phyloP scores from a whole-genome alignment of 2,797 vertebrate genomes.

The Lacerta agilis region DNA sequence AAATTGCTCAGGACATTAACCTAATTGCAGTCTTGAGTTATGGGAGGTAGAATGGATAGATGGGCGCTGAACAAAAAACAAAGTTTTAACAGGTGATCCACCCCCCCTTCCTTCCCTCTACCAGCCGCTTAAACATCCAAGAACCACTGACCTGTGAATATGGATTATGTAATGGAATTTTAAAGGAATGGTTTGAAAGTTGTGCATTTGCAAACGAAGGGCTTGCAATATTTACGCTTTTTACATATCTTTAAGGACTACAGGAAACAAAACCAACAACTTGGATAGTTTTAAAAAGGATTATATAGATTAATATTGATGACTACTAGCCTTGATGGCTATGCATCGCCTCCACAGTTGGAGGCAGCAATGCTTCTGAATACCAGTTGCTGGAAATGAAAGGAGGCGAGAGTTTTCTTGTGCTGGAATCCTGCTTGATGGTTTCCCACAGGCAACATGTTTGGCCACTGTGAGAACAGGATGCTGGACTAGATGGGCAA shows the following conservation, averaged over 20 bases:
- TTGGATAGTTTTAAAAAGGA: too few relatives aligned
- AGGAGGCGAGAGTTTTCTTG: too few relatives aligned
- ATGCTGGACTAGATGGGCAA: too few relatives aligned
- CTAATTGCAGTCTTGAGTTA: not conserved
- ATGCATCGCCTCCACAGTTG: too few relatives aligned
- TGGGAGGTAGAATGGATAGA: not conserved
- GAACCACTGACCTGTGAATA: not conserved
- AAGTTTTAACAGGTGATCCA: not conserved
- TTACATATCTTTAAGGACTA: conserved; percentile 31
- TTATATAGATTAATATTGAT: too few relatives aligned
- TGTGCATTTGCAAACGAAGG: conserved; percentile 33
- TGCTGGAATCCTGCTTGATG: too few relatives aligned
- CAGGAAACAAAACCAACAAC: not conserved
- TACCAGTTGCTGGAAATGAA: too few relatives aligned
- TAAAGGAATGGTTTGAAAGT: conserved; percentile 10
- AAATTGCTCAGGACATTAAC: not conserved
- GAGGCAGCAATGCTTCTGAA: too few relatives aligned
- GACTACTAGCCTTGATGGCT: too few relatives aligned
- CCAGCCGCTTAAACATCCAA: not conserved
- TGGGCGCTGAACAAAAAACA: conserved; percentile 36
- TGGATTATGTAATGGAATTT: not conserved
- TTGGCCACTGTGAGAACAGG: too few relatives aligned
- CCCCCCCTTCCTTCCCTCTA: not conserved
- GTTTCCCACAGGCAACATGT: too few relatives aligned
- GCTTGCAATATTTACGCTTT: conserved; percentile 45